Evolutionary conservation across 2,113 vertebrate species (phyloP).

Genomic region (Sardina pilchardus): DNA sequence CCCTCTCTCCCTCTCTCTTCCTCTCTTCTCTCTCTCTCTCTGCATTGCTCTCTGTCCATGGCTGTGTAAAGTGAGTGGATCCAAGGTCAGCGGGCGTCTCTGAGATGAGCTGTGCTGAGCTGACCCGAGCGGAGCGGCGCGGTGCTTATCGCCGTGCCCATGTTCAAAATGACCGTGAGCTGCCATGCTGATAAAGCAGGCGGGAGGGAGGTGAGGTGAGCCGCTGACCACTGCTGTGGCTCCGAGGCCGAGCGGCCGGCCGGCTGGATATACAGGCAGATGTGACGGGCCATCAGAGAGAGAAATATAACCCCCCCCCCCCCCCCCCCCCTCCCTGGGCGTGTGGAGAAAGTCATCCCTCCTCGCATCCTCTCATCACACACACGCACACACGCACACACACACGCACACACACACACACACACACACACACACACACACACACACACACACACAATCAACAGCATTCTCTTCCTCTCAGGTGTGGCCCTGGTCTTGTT

Average conservation of each 20-base stretch:
- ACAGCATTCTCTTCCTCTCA: no score
- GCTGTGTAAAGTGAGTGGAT: not conserved
- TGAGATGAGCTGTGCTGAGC: not conserved
- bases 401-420: no score
- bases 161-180: conserved; percentile 2
- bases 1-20: not conserved
- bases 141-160: not conserved
- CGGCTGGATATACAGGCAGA: not conserved
- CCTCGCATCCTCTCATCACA: not conserved
- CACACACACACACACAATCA: no score
- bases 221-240: not conserved
- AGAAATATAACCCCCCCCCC: not conserved
- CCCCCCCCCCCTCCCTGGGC: not conserved
- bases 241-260: not conserved
- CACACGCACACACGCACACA: no score
- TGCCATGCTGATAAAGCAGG: not conserved
- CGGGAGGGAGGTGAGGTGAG: not conserved
- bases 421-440: no score
- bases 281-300: not conserved
- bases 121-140: not conserved
- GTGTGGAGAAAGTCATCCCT: not conserved
- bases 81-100: not conserved
- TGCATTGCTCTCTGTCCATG: not conserved
- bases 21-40: not conserved
- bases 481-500: no score